Percentiles rank a stretch among this genome's conserved stretches.
These are phyloP conservation scores for Ictalurus punctatus DNA, from an alignment of 2,113 vertebrate species.

Conservation along the genomic window DNA sequence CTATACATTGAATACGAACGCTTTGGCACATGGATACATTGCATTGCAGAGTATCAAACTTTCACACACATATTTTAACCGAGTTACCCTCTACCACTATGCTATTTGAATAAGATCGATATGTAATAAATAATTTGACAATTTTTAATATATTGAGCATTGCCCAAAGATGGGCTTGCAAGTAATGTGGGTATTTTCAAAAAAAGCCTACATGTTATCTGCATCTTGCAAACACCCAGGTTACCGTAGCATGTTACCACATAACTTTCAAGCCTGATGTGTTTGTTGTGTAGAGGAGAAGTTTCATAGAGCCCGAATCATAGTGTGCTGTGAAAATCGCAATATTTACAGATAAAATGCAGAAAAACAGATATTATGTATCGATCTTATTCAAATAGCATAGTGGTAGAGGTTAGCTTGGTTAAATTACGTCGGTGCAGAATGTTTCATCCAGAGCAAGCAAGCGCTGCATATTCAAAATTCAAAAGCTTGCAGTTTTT, in stretches of 20 bases:
- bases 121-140: neutral
- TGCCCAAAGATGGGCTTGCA: neutral
- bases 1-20: neutral
- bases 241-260: neutral
- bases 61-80: no score
- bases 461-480: no score
- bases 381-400: neutral
- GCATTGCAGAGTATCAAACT: no score
- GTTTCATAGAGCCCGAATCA: neutral
- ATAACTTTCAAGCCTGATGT: neutral
- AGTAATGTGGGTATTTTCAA: neutral
- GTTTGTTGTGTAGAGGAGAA: neutral
- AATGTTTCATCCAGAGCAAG: neutral
- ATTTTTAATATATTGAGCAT: no score
- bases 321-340: neutral
- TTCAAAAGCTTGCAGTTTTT: no score
- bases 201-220: neutral
- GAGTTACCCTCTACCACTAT: neutral
- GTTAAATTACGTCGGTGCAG: neutral
- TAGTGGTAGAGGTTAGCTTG: neutral
- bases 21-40: no score
- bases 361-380: neutral
- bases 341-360: neutral
- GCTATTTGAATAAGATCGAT: neutral
- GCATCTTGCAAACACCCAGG: neutral